A percentile compares a stretch with the other conserved stretches of the same genome.
These are phyloP conservation scores for Myoxocephalus aenaeus DNA, from an alignment of 2,797 vertebrate species.

Conservation along the genomic window DNA sequence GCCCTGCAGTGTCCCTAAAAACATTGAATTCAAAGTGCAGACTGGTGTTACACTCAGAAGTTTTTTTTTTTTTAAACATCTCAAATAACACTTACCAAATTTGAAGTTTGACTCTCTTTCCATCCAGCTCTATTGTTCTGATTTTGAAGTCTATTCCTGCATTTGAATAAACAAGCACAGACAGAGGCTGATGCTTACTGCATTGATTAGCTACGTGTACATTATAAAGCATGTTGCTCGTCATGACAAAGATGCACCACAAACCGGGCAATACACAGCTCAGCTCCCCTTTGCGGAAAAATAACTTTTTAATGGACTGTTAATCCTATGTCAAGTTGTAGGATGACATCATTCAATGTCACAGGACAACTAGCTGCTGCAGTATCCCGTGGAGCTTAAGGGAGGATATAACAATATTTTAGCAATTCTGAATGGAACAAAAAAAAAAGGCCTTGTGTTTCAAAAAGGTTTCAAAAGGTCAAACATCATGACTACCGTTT, in stretches of 20 bases:
- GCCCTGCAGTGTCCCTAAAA: conserved; percentile 96
- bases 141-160: conserved; percentile 99
- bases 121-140: conserved; percentile 97
- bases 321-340: background rate
- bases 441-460: background rate
- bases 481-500: background rate
- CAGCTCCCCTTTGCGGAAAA: background rate
- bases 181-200: conserved; percentile 10
- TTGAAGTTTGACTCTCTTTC: conserved; percentile 98
- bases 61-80: background rate
- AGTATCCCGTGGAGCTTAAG: background rate
- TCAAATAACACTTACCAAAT: conserved; percentile 90
- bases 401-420: background rate
- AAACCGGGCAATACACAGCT: background rate
- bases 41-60: background rate
- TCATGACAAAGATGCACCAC: background rate
- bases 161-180: conserved; percentile 69
- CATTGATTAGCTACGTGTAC: conserved; percentile 12
- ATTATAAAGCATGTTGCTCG: conserved; percentile 1
- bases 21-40: background rate
- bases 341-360: conserved; percentile 8
- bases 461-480: background rate
- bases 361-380: background rate
- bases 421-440: background rate
- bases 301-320: background rate